These are phyloP conservation scores for Saxidomus purpurata DNA, from an alignment of 1,140 invertebrate genomes.

Conservation along the genomic window DNA sequence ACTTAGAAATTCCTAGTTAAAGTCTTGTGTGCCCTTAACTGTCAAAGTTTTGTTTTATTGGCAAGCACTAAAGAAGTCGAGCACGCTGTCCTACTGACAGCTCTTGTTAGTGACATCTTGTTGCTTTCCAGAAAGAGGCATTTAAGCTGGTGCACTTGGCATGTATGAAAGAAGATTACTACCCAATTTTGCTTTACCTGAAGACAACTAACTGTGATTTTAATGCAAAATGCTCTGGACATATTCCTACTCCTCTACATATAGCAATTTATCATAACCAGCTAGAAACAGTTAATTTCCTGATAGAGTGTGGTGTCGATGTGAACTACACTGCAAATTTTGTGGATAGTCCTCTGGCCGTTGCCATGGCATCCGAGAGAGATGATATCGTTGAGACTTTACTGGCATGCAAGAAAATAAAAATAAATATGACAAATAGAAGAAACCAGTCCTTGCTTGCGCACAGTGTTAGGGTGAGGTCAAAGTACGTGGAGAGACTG, in stretches of 20 bases:
- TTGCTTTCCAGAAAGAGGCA: neutral
- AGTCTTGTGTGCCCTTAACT: too few relatives aligned
- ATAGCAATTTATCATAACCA: neutral
- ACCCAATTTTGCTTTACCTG: constrained; percentile 1
- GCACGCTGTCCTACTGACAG: too few relatives aligned
- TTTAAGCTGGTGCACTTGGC: constrained; percentile 3
- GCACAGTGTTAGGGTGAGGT: constrained; percentile 27
- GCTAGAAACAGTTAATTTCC: constrained; percentile 6
- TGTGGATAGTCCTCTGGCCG: neutral
- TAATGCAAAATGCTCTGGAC: neutral
- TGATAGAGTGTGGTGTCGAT: neutral
- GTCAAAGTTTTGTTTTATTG: too few relatives aligned
- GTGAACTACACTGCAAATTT: constrained; percentile 1
- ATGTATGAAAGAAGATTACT: neutral
- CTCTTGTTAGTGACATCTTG: too few relatives aligned
- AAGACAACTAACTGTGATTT: constrained; percentile 9
- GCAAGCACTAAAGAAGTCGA: too few relatives aligned
- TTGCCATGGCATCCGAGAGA: constrained; percentile 5
- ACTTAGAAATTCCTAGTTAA: too few relatives aligned
- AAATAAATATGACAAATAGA: constrained; percentile 14
- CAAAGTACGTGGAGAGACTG: constrained; percentile 43
- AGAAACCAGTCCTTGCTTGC: constrained; percentile 35
- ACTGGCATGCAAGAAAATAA: neutral
- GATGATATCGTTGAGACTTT: constrained; percentile 17
- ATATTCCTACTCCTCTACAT: neutral